Conservation (phyloP, 1,140 invertebrate genomes). For the Tetramorium parvispinum region DNA sequence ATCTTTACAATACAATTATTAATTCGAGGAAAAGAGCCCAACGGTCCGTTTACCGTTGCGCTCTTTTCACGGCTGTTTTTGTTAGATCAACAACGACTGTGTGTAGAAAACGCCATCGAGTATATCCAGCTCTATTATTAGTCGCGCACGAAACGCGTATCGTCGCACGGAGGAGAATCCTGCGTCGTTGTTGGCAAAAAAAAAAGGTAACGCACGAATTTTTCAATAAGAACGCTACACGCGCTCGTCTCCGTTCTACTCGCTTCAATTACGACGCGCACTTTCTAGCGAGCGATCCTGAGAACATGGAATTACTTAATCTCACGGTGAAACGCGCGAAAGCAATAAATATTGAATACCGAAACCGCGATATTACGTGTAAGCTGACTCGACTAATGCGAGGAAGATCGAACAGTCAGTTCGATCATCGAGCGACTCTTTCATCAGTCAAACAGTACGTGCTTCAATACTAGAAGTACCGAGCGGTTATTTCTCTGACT, state of each 20-base stretch:
- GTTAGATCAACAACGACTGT: slow-evolving; percentile 35
- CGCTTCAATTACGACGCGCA: slow-evolving; percentile 3
- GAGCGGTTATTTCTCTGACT: too few species aligned
- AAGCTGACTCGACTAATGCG: background rate
- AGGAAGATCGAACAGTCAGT: background rate
- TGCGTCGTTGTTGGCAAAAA: background rate
- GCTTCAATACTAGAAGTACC: background rate
- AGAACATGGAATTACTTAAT: slow-evolving; percentile 19
- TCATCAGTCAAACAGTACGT: background rate
- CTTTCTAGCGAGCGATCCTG: background rate
- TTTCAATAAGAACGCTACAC: background rate
- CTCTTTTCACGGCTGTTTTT: slow-evolving; percentile 57
- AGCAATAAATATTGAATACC: slow-evolving; percentile 46
- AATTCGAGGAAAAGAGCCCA: slow-evolving; percentile 48
- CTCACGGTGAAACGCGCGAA: slow-evolving; percentile 30
- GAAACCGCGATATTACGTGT: slow-evolving; percentile 12
- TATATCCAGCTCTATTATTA: slow-evolving; percentile 45
- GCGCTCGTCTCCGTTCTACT: background rate
- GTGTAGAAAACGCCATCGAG: slow-evolving; percentile 31
- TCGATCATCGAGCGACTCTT: background rate
- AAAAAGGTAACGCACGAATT: slow-evolving; percentile 3
- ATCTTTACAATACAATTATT: slow-evolving; percentile 57
- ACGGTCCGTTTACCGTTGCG: slow-evolving; percentile 57
- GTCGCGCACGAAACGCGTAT: slow-evolving; percentile 24
- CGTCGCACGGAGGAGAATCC: background rate